Evolutionary conservation across 2,113 vertebrate species (phyloP).

Genomic region (Cichladusa arquata): DNA sequence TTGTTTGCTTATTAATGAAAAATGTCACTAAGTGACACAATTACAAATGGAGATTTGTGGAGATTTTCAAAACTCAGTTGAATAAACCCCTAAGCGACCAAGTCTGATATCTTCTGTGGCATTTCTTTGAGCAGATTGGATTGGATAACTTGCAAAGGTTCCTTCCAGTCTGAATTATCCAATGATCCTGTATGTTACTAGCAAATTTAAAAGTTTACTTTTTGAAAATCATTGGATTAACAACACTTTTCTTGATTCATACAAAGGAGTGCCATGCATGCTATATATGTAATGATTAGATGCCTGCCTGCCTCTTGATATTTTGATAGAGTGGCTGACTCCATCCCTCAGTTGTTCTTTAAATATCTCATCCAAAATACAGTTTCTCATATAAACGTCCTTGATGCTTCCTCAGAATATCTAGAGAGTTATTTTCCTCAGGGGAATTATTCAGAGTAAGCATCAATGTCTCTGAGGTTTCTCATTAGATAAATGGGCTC

Average conservation of each 20-base stretch:
- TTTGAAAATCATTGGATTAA: not conserved
- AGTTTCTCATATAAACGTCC: not conserved
- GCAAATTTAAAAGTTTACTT: not conserved
- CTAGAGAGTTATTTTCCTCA: not conserved
- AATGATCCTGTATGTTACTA: not conserved
- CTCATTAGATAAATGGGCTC: not conserved
- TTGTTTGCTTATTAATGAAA: not conserved
- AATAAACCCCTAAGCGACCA: fast-evolving
- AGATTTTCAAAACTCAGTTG: not conserved
- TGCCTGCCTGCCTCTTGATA: not conserved
- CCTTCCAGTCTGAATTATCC: not conserved
- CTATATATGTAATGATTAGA: not conserved
- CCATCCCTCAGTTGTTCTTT: not conserved
- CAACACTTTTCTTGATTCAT: not conserved
- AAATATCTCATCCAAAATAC: not conserved
- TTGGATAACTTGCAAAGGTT: not conserved
- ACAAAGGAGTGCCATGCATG: not conserved
- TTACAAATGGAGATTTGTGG: not conserved
- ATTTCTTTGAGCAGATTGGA: not conserved
- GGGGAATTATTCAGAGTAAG: not conserved
- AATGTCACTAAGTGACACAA: not conserved
- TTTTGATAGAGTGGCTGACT: not conserved
- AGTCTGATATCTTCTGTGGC: not conserved
- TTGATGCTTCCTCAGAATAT: not conserved
- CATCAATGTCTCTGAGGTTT: not conserved